These are phyloP conservation scores for Diorhabda sublineata DNA, from an alignment of 1,140 invertebrate genomes.

Conservation along the genomic window DNA sequence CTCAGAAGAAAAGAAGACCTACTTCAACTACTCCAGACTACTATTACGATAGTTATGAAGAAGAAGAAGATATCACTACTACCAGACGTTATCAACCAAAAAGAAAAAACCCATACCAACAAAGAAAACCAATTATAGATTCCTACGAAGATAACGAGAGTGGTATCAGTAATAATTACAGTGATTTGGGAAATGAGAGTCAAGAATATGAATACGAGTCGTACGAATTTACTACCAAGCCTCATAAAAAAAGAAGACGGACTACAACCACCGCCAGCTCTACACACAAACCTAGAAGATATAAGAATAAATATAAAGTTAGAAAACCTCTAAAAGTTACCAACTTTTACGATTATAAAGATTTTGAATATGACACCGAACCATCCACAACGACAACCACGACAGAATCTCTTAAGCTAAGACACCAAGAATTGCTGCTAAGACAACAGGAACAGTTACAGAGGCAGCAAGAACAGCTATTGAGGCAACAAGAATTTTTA, in stretches of 20 bases:
- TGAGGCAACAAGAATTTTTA: slow-evolving; percentile 5
- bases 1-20: slow-evolving; percentile 12
- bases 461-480: slow-evolving; percentile 6
- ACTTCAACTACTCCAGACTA: slow-evolving; percentile 19
- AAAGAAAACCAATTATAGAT: slow-evolving; percentile 10
- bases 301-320: slow-evolving; percentile 11
- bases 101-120: slow-evolving; percentile 11
- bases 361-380: slow-evolving; percentile 15
- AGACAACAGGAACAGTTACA: background rate
- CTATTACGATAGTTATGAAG: slow-evolving; percentile 21
- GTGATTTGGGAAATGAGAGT: background rate
- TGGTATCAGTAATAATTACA: slow-evolving; percentile 13
- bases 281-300: background rate
- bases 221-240: slow-evolving; percentile 15
- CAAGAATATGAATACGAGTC: slow-evolving; percentile 18
- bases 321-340: slow-evolving; percentile 4
- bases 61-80: slow-evolving; percentile 12
- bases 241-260: slow-evolving; percentile 16
- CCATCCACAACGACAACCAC: slow-evolving; percentile 5
- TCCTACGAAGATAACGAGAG: slow-evolving; percentile 21
- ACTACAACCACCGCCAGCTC: slow-evolving; percentile 1
- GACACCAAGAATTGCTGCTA: background rate
- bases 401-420: slow-evolving; percentile 6
- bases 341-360: slow-evolving; percentile 8
- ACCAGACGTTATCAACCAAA: background rate